Conservation (phyloP, 2,888 invertebrate species). For the Ferrisia virgata region DNA sequence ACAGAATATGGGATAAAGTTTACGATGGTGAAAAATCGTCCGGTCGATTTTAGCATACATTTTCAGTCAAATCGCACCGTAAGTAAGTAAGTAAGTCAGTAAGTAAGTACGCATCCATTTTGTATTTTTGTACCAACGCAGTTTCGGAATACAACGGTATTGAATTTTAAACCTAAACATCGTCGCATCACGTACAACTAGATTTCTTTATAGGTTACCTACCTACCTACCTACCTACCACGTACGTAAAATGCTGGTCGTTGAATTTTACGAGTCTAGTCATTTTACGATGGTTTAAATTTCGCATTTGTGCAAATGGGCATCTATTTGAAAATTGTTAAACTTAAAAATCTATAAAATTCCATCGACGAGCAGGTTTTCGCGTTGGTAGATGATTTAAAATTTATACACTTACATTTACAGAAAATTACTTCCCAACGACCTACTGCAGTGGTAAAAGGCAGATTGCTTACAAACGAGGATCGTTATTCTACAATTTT, state of each 20-base stretch:
- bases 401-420: neutral
- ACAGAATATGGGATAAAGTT: neutral
- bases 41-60: neutral
- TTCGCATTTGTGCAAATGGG: neutral
- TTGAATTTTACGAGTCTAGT: slow-evolving; percentile 6
- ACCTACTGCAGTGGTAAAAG: neutral
- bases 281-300: neutral
- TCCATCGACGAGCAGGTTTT: neutral
- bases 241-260: neutral
- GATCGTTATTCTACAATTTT: neutral
- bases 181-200: neutral
- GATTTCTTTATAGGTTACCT: too few relatives aligned
- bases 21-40: neutral
- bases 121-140: too few relatives aligned
- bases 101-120: too few relatives aligned
- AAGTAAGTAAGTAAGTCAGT: too few relatives aligned
- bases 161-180: too few relatives aligned
- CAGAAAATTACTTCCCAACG: too few relatives aligned
- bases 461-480: neutral
- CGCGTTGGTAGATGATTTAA: neutral
- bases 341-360: neutral
- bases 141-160: neutral
- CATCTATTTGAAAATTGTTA: neutral
- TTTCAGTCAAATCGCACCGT: too few relatives aligned
- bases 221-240: too few relatives aligned